A percentile compares a stretch with the other conserved stretches of the same genome.
Conservation (phyloP, 2,888 invertebrate genomes). For the Andrena trimmerana region DNA sequence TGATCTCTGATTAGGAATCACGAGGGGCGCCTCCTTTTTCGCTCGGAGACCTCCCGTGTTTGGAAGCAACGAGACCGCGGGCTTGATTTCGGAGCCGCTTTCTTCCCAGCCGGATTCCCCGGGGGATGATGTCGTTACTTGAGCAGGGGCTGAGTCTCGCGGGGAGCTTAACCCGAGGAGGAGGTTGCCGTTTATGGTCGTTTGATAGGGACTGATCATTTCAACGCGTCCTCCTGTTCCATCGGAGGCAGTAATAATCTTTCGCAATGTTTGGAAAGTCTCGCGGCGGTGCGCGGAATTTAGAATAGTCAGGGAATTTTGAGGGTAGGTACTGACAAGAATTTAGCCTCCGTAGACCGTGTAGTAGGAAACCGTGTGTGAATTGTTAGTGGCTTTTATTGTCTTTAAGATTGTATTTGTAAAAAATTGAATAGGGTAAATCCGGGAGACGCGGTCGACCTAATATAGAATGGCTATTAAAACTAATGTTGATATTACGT, state of each 20-base stretch:
- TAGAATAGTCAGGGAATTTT: too few relatives aligned
- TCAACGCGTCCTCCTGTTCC: conserved; percentile 21
- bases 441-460: too few relatives aligned
- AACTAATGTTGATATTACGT: too few relatives aligned
- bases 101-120: conserved; percentile 23
- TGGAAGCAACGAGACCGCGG: conserved; percentile 39
- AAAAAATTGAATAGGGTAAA: too few relatives aligned
- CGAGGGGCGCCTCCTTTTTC: conserved; percentile 20
- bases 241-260: conserved; percentile 4
- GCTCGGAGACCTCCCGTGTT: conserved; percentile 9
- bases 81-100: conserved; percentile 42
- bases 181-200: conserved; percentile 10
- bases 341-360: too few relatives aligned
- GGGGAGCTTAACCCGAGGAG: neutral
- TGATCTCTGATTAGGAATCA: conserved; percentile 60
- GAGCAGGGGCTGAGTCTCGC: neutral
- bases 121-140: conserved; percentile 20
- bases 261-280: neutral
- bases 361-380: too few relatives aligned
- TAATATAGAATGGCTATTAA: too few relatives aligned
- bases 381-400: too few relatives aligned
- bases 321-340: neutral
- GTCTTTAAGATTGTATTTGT: too few relatives aligned
- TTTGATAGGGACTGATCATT: conserved; percentile 42
- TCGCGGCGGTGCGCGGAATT: neutral